These are phyloP conservation scores for Pedionomus torquatus DNA, from an alignment of 2,113 vertebrate genomes.

Conservation along the genomic window DNA sequence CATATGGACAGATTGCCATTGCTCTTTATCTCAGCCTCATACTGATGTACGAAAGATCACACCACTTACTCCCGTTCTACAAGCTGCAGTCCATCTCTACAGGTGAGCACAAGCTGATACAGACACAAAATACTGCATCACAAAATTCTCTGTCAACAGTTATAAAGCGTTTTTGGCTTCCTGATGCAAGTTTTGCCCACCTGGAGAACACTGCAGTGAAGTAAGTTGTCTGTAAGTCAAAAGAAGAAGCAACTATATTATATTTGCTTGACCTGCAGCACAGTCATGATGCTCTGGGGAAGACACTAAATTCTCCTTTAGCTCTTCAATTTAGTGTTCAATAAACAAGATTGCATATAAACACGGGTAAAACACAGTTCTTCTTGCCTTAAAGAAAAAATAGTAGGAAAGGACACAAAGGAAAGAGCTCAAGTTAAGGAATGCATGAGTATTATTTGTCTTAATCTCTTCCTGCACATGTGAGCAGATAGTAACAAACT, in stretches of 20 bases:
- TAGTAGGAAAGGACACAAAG: not conserved
- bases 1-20: not conserved
- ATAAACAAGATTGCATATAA: not conserved
- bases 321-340: not conserved
- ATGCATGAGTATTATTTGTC: not conserved
- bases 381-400: not conserved
- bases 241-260: not conserved
- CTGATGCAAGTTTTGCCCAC: not conserved
- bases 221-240: not conserved
- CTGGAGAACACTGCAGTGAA: not conserved
- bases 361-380: not conserved
- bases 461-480: conserved; percentile 34
- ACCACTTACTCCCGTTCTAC: not conserved
- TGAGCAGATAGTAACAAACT: conserved; percentile 27
- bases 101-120: not conserved
- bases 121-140: not conserved
- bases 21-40: not conserved
- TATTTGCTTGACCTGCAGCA: not conserved
- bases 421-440: not conserved
- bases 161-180: not conserved
- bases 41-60: not conserved
- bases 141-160: not conserved
- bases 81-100: not conserved
- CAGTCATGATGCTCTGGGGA: not conserved
- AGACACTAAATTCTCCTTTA: not conserved